These are phyloP conservation scores for Eulemur macaco DNA, from an alignment of 2,113 vertebrate genomes.

Conservation along the genomic window DNA sequence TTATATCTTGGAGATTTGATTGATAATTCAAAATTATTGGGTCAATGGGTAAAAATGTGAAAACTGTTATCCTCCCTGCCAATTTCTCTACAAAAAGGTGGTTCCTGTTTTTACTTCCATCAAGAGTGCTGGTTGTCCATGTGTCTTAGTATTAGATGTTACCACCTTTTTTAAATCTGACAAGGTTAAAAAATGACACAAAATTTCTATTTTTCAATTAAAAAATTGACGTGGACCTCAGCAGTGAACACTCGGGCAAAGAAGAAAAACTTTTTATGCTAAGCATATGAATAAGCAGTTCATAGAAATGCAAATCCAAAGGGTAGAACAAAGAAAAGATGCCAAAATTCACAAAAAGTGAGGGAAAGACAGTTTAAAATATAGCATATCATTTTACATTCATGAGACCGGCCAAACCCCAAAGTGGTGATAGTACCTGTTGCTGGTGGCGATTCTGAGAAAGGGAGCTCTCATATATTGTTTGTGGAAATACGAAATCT, in stretches of 20 bases:
- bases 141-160: not conserved
- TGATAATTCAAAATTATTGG: not conserved
- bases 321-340: not conserved
- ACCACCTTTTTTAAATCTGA: not conserved
- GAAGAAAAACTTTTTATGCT: not conserved
- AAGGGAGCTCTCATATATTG: not conserved
- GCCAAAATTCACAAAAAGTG: not conserved
- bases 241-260: too few species aligned
- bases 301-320: conserved; percentile 8
- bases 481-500: not conserved
- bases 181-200: not conserved
- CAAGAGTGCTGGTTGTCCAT: not conserved
- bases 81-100: conserved; percentile 5
- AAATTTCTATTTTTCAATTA: not conserved
- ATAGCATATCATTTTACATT: not conserved
- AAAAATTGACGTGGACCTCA: not conserved
- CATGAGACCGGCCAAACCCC: not conserved
- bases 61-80: not conserved
- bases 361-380: not conserved
- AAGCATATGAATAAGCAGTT: not conserved
- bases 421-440: not conserved
- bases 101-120: not conserved
- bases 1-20: conserved; percentile 32
- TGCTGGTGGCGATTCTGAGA: not conserved
- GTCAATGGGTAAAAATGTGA: not conserved